Percentiles rank a stretch among this genome's conserved stretches.
phyloP scores from a whole-genome alignment of 2,113 vertebrate genomes.

The Spermophilus dauricus region DNA sequence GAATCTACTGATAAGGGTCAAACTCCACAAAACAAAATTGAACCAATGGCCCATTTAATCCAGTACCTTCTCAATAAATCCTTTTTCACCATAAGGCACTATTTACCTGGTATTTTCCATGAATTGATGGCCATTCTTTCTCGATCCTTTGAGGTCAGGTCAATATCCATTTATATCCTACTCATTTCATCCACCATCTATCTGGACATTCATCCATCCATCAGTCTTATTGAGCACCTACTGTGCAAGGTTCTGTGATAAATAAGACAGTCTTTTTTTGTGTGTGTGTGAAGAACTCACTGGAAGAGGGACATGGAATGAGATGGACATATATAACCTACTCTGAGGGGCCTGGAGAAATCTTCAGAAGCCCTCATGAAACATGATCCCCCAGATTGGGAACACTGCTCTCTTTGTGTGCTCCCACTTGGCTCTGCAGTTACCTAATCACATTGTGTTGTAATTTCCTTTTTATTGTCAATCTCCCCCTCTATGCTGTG shows the following conservation, averaged over 20 bases:
- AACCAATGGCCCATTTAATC: conserved; percentile 70
- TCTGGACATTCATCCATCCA: neutral
- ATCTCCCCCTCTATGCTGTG: neutral
- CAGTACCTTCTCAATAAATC: conserved; percentile 66
- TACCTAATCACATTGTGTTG: neutral
- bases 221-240: neutral
- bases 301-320: neutral
- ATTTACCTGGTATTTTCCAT: conserved; percentile 58
- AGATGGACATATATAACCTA: neutral
- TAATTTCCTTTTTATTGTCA: neutral
- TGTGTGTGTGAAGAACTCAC: neutral
- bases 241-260: conserved; percentile 47
- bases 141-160: conserved; percentile 61
- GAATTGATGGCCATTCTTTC: conserved; percentile 55
- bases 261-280: conserved; percentile 49
- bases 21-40: conserved; percentile 70
- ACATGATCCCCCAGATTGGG: neutral
- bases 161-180: conserved; percentile 63
- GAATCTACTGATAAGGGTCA: conserved; percentile 74
- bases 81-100: neutral
- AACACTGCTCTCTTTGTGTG: neutral
- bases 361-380: neutral
- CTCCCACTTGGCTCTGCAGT: neutral
- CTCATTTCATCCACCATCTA: conserved; percentile 49
- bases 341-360: neutral